Evolutionary conservation across 2,888 invertebrate species (phyloP).

Genomic region (Agrochola lychnidis): DNA sequence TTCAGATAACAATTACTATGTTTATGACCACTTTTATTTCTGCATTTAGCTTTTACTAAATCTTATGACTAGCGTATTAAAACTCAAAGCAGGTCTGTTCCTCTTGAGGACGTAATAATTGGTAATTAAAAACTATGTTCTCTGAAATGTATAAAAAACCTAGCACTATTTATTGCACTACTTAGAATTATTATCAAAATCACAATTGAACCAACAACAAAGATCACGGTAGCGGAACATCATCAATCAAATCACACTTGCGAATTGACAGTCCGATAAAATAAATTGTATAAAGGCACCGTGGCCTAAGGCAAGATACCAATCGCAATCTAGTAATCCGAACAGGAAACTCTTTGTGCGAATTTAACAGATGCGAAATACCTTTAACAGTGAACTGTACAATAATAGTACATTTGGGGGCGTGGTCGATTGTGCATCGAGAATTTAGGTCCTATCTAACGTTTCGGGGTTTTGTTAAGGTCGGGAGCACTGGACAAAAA

Average conservation of each 20-base stretch:
- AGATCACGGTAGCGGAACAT: conserved; percentile 53
- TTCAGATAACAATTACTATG: background rate
- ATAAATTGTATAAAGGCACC: conserved; percentile 79
- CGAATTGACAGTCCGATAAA: conserved; percentile 79
- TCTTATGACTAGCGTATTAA: background rate
- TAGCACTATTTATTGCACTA: background rate
- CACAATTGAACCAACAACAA: conserved; percentile 63
- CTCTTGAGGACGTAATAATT: background rate
- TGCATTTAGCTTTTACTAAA: background rate
- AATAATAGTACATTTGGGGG: conserved; percentile 80
- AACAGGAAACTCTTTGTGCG: conserved; percentile 88
- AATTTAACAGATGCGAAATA: conserved; percentile 88
- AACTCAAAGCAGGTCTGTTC: background rate
- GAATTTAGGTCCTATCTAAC: conserved; percentile 77
- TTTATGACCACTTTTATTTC: background rate
- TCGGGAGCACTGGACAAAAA: conserved; percentile 44
- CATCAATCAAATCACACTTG: conserved; percentile 78
- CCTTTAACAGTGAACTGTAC: conserved; percentile 75
- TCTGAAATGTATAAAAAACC: background rate
- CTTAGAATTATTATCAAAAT: conserved; percentile 43
- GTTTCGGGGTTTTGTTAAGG: conserved; percentile 65
- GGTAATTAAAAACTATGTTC: background rate
- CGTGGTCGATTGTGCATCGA: conserved; percentile 84
- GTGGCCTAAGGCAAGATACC: conserved; percentile 85
- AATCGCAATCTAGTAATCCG: conserved; percentile 89